phyloP scores from a whole-genome alignment of 2,797 vertebrate genomes.

The Myotis daubentonii region DNA sequence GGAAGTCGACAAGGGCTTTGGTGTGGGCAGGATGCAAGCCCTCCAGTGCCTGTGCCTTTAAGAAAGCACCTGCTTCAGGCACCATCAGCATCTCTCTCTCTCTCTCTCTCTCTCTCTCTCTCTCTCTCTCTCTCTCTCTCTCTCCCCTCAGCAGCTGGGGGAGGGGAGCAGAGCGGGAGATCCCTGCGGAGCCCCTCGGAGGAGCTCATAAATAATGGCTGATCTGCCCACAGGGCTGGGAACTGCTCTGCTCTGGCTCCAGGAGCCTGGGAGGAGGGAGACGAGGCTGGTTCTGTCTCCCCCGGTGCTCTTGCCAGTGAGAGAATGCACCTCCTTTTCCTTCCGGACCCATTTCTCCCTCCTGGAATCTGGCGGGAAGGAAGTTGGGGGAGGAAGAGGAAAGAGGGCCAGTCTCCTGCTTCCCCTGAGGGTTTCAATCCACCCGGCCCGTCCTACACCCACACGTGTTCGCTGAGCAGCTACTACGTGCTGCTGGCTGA shows the following conservation, averaged over 20 bases:
- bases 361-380: background rate
- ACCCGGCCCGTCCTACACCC: background rate
- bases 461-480: background rate
- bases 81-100: background rate
- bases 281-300: background rate
- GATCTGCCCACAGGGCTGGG: background rate
- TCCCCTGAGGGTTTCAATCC: background rate
- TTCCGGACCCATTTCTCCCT: background rate
- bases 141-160: background rate
- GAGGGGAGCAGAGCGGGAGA: background rate
- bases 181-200: background rate
- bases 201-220: conserved; percentile 21
- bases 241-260: background rate
- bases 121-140: too few relatives aligned
- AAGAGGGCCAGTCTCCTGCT: background rate
- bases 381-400: background rate
- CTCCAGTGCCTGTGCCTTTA: conserved; percentile 30
- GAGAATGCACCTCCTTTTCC: background rate
- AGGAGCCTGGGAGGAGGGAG: background rate
- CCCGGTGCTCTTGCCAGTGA: background rate
- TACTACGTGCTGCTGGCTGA: background rate
- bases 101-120: too few relatives aligned
- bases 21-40: background rate
- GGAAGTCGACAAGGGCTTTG: background rate
- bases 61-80: background rate